Conservation (phyloP, 2,113 vertebrate species). For the Protobothrops mucrosquamatus region DNA sequence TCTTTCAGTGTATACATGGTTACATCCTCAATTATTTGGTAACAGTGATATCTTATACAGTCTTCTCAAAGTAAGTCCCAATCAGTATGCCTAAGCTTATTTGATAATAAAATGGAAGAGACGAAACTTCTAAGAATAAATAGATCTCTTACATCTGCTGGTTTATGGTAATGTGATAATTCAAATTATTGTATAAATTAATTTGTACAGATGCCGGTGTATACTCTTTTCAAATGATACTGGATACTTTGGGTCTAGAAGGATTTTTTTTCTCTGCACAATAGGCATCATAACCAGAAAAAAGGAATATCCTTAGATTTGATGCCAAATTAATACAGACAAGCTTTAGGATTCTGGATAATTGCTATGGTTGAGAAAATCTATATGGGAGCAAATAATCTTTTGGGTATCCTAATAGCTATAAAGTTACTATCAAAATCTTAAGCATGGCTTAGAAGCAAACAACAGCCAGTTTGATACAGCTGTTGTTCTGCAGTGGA, state of each 20-base stretch:
- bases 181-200: background rate
- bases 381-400: background rate
- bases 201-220: background rate
- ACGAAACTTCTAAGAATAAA: background rate
- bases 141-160: background rate
- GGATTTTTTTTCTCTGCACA: background rate
- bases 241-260: background rate
- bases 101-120: background rate
- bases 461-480: background rate
- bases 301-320: background rate
- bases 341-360: background rate
- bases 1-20: background rate
- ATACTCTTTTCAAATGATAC: background rate
- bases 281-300: background rate
- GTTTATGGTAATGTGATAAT: background rate
- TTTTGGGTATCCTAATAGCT: background rate
- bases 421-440: background rate
- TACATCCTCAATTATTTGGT: background rate
- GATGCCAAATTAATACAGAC: background rate
- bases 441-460: background rate
- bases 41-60: background rate
- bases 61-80: background rate
- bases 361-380: background rate
- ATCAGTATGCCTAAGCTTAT: background rate
- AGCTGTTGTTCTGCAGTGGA: background rate